Evolutionary conservation across 2,888 invertebrate species (phyloP), one percentile per base, ranked within the genome.

Genomic region (Temnothorax unifasciatus): DNA sequence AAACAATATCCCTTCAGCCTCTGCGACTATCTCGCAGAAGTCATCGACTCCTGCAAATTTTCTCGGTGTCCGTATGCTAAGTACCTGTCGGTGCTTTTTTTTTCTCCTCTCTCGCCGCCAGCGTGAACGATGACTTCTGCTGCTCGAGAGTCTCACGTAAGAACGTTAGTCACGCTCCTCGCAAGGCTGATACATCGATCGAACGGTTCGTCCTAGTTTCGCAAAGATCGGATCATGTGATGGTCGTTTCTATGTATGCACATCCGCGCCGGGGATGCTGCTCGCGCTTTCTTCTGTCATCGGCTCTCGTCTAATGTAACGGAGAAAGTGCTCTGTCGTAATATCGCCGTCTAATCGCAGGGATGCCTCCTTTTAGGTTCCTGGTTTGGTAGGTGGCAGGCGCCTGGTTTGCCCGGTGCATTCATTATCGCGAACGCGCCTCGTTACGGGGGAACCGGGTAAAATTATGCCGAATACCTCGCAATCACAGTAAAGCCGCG

Each of bases 241-340:
- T 73, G 25, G 25, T 5, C 41, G 75, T 54, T 34, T 73, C 63
- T 61, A 25, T 29, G 63, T 68, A 18, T 68, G 66, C 9, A 68
- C 63, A 76, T 52, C 76, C 61, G 61, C 74, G 34, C 34, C 6
- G 6, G 34, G 21, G 73, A 38, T 74, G 44, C 73, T 15, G 75
- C 59, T 61, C 34, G 54, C 52, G 82, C 73, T 82, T 82, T 82
- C 73, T 47, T 73, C 63, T 76, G 82, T 82, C 82, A 82, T 82
- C 82, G 63, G 50, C 76, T 29, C 50, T 61, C 34, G 38, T 69
- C 79, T 81, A 81, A 81, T 81, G 82, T 75, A 82, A 82, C 44
- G 52, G 82, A 82, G 82, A 82, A 82, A 82, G 82, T 15, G 63
- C 29, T 54, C 76, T 82, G 82, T 82, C 82, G 82, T 76, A 82